Evolutionary conservation across 1,140 invertebrate genomes (phyloP), one percentile per base, ranked within the genome.

Genomic region (Drosophila micromelanica): DNA sequence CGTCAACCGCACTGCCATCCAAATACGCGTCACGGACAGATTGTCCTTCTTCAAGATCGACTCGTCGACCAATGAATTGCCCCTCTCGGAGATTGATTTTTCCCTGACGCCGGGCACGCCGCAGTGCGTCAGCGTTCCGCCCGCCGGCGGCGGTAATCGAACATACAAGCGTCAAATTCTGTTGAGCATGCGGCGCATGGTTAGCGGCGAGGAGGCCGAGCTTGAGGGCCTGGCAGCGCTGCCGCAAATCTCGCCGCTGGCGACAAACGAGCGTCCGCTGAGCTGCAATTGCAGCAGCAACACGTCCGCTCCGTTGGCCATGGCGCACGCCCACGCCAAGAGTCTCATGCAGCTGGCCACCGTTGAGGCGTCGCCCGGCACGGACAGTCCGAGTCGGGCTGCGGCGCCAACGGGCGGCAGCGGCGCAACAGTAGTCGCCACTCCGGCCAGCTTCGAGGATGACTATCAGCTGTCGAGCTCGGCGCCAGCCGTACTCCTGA

Each of bases 1-100:
- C 43, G 51, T 45, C 30, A 85, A 75, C 62, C 61, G 62, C 4
- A 73, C 77, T 3, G 67, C 67, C 6, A 64, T 87, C 3, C 90
- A 89, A 57, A 89, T 91, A 13, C 90, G 90, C 1, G 76, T 91
- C 27, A 91, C 90, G 1, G 78, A 91, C n/a, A 77, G 70, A n/a
- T 23, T 91, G 38, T 90, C 90, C 15, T 89, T 91, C 30, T 91
- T 85, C 32, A 91, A 91, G 64, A 91, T 91, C 12, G 90, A 91
- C 74, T 94, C 93, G 2, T 93, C 93, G 12, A 94, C 94, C 49
- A 95, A 94, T 91, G 94, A 94, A 90, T 84, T 94, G 73, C 94
- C 94, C 37, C 87, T 94, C 62, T 94, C 94, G 52, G 93, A 94
- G 73, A 93, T 94, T 65, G 87, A 91, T 15, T 92, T 92, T 48